Percentiles rank a stretch among this genome's conserved stretches.
Conservation (phyloP, 2,888 invertebrate genomes). For the Archips xylosteana region DNA sequence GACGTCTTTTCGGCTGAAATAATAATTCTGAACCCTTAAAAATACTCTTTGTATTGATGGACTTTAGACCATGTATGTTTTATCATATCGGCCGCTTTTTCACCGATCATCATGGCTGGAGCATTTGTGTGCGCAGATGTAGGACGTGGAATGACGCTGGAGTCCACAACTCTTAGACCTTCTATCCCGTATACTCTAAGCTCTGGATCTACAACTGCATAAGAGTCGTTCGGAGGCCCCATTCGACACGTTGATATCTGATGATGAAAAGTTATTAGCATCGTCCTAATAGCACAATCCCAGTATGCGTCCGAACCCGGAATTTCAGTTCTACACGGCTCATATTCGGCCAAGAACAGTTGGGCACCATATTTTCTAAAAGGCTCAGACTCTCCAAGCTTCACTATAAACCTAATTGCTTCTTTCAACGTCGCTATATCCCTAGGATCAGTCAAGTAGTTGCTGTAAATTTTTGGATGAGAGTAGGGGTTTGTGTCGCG, state of each 20-base stretch:
- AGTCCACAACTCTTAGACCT: constrained; percentile 88
- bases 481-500: constrained; percentile 90
- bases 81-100: constrained; percentile 90
- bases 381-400: constrained; percentile 85
- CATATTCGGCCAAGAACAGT: constrained; percentile 81
- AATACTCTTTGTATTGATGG: not conserved
- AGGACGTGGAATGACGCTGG: constrained; percentile 88
- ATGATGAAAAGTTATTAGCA: constrained; percentile 85
- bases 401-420: constrained; percentile 86
- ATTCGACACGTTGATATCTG: constrained; percentile 89
- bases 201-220: constrained; percentile 88
- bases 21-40: too few relatives aligned
- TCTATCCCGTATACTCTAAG: constrained; percentile 87
- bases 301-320: constrained; percentile 88
- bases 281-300: constrained; percentile 88
- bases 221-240: constrained; percentile 87
- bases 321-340: constrained; percentile 77
- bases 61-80: constrained; percentile 81
- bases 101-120: constrained; percentile 90
- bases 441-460: constrained; percentile 90
- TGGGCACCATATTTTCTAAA: constrained; percentile 85
- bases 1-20: too few relatives aligned
- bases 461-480: constrained; percentile 91
- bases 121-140: constrained; percentile 88
- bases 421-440: constrained; percentile 86